Conservation (phyloP, 2,797 vertebrate species). For the Micromesistius poutassou region DNA sequence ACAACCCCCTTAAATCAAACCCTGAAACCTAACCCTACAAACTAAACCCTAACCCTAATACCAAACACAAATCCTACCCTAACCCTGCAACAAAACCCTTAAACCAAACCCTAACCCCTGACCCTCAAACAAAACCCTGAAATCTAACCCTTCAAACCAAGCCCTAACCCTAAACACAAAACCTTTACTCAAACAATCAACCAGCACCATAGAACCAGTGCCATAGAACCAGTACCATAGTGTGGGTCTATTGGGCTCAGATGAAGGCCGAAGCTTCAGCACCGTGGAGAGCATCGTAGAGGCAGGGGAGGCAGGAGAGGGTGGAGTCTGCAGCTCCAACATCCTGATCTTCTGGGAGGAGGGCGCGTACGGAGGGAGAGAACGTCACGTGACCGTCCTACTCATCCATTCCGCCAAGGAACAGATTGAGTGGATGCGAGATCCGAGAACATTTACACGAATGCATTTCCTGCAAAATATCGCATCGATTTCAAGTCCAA, state of each 20-base stretch:
- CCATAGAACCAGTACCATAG: no score
- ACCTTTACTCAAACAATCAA: no score
- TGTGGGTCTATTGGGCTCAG: not conserved
- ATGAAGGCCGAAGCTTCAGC: conserved; percentile 37
- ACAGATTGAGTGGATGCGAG: not conserved
- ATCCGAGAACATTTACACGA: not conserved
- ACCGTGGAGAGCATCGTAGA: conserved; percentile 48
- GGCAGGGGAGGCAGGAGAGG: not conserved
- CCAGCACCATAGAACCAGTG: no score
- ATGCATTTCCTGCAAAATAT: not conserved
- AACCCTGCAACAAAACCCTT: no score
- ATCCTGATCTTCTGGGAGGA: conserved; percentile 36
- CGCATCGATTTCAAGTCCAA: not conserved
- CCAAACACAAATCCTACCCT: no score
- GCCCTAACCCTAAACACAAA: no score
- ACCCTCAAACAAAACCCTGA: no score
- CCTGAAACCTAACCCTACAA: no score
- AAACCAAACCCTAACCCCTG: no score
- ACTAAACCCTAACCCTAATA: no score
- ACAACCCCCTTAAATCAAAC: no score
- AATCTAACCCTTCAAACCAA: no score
- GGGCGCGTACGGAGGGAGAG: conserved; percentile 49
- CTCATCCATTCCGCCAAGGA: conserved; percentile 43
- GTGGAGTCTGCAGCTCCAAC: conserved; percentile 23
- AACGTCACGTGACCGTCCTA: conserved; percentile 63